Evolutionary conservation across 37 sponge, comb jelly and placozoan species (phyloP).

Genomic region (Crambe crambe): DNA sequence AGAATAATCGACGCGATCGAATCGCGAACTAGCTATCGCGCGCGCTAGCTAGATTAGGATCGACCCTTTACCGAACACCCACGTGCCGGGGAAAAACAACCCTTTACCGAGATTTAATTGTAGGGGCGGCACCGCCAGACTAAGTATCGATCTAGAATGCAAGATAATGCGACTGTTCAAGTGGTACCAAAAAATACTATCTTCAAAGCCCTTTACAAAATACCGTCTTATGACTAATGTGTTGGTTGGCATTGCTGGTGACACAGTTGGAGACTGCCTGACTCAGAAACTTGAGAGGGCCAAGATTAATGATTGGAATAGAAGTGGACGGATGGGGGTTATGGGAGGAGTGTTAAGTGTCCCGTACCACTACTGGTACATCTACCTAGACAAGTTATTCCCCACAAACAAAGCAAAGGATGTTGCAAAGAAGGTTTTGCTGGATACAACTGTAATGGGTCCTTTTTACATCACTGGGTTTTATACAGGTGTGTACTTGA

Average conservation of each 20-base stretch:
- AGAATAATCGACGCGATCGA: no score
- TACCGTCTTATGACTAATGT: constrained; percentile 64
- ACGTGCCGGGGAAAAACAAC: no score
- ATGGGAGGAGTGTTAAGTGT: constrained; percentile 48
- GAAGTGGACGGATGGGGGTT: constrained; percentile 57
- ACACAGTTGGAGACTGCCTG: constrained; percentile 55
- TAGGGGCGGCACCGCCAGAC: not conserved
- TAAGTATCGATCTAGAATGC: no score
- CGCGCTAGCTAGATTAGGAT: no score
- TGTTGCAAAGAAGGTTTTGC: constrained; percentile 44
- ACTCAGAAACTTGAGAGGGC: constrained; percentile 54
- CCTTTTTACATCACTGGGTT: constrained; percentile 33
- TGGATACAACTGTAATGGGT: constrained; percentile 47
- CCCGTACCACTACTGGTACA: constrained; percentile 79
- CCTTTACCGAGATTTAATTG: no score
- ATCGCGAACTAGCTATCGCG: no score
- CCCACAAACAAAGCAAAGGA: constrained; percentile 8
- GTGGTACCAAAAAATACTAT: no score
- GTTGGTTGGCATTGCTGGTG: constrained; percentile 10
- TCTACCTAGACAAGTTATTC: constrained; percentile 34
- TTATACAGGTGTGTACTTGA: constrained; percentile 39
- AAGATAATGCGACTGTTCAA: no score
- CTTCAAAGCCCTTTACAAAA: constrained; percentile 13
- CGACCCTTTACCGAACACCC: no score
- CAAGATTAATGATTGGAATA: constrained; percentile 44